A percentile compares a stretch with the other conserved stretches of the same genome.
Conservation (phyloP, 2,888 invertebrate species). For the Biston betularia region DNA sequence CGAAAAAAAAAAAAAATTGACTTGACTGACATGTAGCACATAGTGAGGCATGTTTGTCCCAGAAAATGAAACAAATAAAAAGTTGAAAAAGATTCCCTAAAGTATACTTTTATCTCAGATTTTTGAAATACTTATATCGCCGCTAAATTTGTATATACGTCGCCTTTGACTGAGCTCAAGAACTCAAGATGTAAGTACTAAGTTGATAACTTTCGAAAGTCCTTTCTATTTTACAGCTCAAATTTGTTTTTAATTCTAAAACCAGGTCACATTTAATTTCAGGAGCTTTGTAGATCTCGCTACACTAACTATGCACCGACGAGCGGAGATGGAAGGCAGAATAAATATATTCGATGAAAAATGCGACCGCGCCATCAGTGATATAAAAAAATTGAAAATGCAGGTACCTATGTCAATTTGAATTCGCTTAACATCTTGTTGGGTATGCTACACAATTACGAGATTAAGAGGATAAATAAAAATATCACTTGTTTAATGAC, state of each 20-base stretch:
- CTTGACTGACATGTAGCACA: too few relatives aligned
- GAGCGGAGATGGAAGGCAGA: constrained; percentile 73
- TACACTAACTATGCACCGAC: constrained; percentile 71
- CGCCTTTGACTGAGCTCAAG: constrained; percentile 11
- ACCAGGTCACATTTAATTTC: constrained; percentile 37
- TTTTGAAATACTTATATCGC: background rate
- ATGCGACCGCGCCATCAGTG: constrained; percentile 70
- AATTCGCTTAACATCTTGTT: background rate
- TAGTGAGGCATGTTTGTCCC: too few relatives aligned
- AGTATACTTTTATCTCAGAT: too few relatives aligned
- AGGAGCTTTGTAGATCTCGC: constrained; percentile 80
- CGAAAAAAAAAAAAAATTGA: too few relatives aligned
- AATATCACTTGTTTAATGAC: too few relatives aligned
- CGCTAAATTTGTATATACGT: background rate
- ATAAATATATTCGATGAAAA: constrained; percentile 66
- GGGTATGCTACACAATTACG: background rate
- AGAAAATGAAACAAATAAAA: too few relatives aligned
- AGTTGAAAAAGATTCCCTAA: too few relatives aligned
- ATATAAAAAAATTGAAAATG: constrained; percentile 69
- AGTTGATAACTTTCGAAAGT: constrained; percentile 40
- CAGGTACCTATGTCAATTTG: constrained; percentile 63
- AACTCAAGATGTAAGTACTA: constrained; percentile 52
- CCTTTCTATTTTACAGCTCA: constrained; percentile 42
- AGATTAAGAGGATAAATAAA: background rate
- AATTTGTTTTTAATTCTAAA: constrained; percentile 3